Base-by-base conservation (phyloP, 53 echinoderm and acorn worm genomes). In the Arbacia lixula region DNA sequence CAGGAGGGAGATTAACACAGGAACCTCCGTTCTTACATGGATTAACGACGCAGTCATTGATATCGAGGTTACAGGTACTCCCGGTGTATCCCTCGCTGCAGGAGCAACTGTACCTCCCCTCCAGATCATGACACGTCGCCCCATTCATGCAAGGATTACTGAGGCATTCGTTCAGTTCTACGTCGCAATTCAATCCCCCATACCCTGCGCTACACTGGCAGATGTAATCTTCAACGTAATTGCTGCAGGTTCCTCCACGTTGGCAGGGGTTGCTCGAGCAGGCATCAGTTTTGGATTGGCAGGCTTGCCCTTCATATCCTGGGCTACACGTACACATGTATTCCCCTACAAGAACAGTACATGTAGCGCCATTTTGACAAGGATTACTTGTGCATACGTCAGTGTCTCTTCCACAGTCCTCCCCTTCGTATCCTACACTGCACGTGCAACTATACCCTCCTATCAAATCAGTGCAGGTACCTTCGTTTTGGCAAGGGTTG, bases 31-130 rank as follows among this genome's bases (percentile, higher is more conserved):
- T 85, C 32, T 14, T 60, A 34, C 86, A 85, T 28, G 73, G 86
- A 33, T 39, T 41, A 34, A 72, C 61, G 6, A 31, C 20, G 53
- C 86, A 85, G 16, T 85, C 86, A 54, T 85, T 50, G 12, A 58
- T 74, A 16, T 74, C 74, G 1, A 29, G 5, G 34, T 57, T 49
- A 25, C 86, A 85, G 74, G 40, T 30, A 1, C 6, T 20, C 12
- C 86, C 86, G 42, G 72, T 74, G 50, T 60, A 85, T 5, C 86
- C 86, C 19, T 28, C 74, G 29, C 8, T 27, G 53, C 86, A 85
- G 2, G 40, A 12, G 54, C 86, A 85, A 3, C 60, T 73, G 16
- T 56, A 56, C 57, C 57, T 21, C 10, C n/a, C 57, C 10, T 5
- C 21, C 4, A 20, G 14, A 56, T 56, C 57, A 16, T 17, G 57